phyloP scores from a whole-genome alignment of 2,113 vertebrate species.

The Lepus timidus region DNA sequence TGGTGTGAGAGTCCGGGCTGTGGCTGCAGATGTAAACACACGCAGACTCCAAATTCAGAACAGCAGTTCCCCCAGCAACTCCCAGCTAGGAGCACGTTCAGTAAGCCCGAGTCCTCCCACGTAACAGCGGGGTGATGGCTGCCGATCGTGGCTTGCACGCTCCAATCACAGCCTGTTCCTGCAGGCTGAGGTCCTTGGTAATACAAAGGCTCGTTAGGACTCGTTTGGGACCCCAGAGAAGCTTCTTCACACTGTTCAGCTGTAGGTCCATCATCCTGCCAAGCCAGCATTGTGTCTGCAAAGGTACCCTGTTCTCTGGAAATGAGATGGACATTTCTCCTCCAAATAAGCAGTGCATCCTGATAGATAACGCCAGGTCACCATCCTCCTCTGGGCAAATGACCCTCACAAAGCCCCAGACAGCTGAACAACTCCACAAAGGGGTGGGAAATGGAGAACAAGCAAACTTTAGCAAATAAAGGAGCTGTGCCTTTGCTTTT shows the following conservation, averaged over 20 bases:
- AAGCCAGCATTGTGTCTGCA: not conserved
- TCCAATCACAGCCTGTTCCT: not conserved
- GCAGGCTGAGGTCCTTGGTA: not conserved
- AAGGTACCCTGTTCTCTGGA: not conserved
- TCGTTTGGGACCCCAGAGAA: not conserved
- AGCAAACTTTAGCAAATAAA: conserved; percentile 10
- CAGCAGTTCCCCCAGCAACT: not conserved
- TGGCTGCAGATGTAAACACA: not conserved
- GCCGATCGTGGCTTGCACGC: not conserved
- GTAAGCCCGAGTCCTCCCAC: not conserved
- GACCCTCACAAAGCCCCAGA: not conserved
- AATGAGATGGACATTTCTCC: not conserved
- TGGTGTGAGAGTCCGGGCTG: not conserved
- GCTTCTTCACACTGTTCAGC: not conserved
- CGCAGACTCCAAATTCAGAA: not conserved
- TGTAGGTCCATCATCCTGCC: not conserved
- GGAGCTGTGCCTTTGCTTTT: accelerated
- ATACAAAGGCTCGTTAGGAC: not conserved
- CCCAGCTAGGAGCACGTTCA: not conserved
- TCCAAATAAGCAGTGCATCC: not conserved
- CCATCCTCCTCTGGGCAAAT: not conserved
- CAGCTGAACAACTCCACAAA: not conserved
- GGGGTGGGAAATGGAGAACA: not conserved
- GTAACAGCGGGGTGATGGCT: not conserved
- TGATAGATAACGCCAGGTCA: not conserved